These are phyloP conservation scores for Micromesistius poutassou DNA, from an alignment of 2,797 vertebrate species.

Conservation along the genomic window DNA sequence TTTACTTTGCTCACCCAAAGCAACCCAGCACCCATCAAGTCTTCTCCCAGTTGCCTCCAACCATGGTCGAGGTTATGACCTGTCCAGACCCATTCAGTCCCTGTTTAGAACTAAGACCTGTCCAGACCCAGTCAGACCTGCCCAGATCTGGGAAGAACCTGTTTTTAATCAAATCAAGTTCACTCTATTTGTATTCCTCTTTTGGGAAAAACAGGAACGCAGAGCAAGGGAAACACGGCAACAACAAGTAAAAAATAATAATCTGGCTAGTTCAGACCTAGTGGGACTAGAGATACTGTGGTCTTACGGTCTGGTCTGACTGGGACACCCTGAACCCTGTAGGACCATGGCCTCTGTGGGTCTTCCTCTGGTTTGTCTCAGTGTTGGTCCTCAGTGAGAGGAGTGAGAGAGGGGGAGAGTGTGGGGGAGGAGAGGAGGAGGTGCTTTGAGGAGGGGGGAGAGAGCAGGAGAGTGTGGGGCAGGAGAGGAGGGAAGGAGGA, in stretches of 20 bases:
- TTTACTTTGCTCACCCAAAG: too few species aligned
- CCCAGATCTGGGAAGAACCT: not conserved
- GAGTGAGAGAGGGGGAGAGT: conserved; percentile 17
- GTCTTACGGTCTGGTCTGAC: not conserved
- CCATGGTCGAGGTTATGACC: too few species aligned
- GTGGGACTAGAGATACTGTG: not conserved
- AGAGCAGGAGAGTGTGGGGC: too few species aligned
- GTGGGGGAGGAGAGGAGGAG: conserved; percentile 46
- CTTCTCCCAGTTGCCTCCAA: too few species aligned
- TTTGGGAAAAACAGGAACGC: not conserved
- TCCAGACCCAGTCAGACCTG: not conserved
- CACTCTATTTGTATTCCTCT: not conserved
- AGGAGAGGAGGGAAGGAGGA: conserved; percentile 37
- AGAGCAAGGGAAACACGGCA: not conserved
- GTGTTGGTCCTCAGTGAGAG: not conserved
- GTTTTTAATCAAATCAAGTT: not conserved
- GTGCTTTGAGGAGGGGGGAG: conserved; percentile 36
- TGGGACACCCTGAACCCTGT: too few species aligned
- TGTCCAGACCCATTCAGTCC: too few species aligned
- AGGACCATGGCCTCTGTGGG: not conserved
- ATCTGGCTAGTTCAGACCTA: too few species aligned
- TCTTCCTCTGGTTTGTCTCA: not conserved
- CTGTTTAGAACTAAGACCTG: too few species aligned
- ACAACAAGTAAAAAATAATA: not conserved
- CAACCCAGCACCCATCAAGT: too few species aligned